Evolutionary conservation across 2,113 vertebrate species (phyloP), one percentile per base, ranked within the genome.

Genomic region (Pachyramphus minor): DNA sequence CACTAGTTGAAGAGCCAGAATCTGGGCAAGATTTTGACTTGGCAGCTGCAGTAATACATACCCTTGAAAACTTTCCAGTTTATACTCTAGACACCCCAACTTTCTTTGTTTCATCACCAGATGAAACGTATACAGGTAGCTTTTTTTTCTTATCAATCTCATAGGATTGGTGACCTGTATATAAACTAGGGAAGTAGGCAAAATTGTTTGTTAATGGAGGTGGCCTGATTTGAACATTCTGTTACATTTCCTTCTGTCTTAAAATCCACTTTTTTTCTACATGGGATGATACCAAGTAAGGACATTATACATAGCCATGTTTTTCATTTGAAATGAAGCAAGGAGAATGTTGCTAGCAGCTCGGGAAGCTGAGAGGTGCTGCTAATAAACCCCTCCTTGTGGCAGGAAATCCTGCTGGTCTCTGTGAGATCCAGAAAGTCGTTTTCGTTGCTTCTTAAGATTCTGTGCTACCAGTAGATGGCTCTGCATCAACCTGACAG

Each of bases 111-210:
- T 95, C 97, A 24, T 98, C 98, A 25, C 98, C 99, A 5, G 99
- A 99, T 96, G 99, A 99, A 97, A 98, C 97, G 99, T 94, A 98
- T 99, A 56, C 98, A 99, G 99, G 99, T 99, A 98, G 90, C 37
- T 52, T 93, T 79, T 66, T 77, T 47, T 49, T 10, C 17, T 62
- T 3, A 2, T 71, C 53, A 60, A 41, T 71, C 21, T 88, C 41
- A 39, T 14, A 9, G 44, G 11, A 45, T 62, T 78, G 19, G 14
- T 50, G 35, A 42, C 47, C 39, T 59, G 11, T 58, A 31, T 41
- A 12, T 74, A 62, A 92, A 78, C 13, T 37, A 28, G 13, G 42
- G 21, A 62, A 56, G 4, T 41, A 31, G 79, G 27, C 17, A 77
- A 41, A 69, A 84, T 21, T 69, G 6, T 56, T 21, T 81, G 39